Base-by-base conservation (phyloP, 37 sponge, comb jelly and placozoan species). In the Eunapius fragilis region DNA sequence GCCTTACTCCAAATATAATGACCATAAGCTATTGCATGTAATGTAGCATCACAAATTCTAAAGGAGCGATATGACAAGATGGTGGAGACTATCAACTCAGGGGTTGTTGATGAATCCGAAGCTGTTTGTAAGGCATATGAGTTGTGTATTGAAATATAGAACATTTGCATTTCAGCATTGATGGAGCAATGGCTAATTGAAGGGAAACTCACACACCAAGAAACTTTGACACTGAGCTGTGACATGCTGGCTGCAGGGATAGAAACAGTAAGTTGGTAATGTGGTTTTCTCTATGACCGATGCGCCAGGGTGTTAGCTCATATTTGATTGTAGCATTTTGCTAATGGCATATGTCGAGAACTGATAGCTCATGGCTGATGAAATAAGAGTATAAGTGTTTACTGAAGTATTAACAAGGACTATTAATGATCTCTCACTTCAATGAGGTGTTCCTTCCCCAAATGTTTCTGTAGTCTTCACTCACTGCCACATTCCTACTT, bases 201-300 rank as follows among this genome's bases (percentile, higher is more conserved):
- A 37, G 75, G 75, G 45, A 85, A 84, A 28, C 34, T 84, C 13
- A 38, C 79, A 70, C 34, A 31, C 28, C 38, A 74, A 38, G 85
- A 89, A 34, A 36, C 58, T 19, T 30, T 84, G 19, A 80, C 80
- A 36, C 70, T 80, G 41, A 37, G 81, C 25, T 31, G 70, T 22
- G 72, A 84, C 68, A 73, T 89, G 74, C 19, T 89, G 27, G 81
- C 85, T 30, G 90, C 80, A 58, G 90, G 90, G 24, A 24, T 89
- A 28, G 90, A 89, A 32, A 85, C 85, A 35, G 90, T 89, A 35
- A 81, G 88, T 67, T n/a, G n/a, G n/a, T n/a, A n/a, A n/a, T n/a
- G n/a, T n/a, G n/a, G n/a, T n/a, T n/a, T n/a, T n/a, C n/a, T n/a
- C n/a, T n/a, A n/a, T n/a, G n/a, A n/a, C n/a, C n/a, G n/a, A n/a